phyloP scores from a whole-genome alignment of 2,797 vertebrate species.

The Enteromius thamalakanensis region DNA sequence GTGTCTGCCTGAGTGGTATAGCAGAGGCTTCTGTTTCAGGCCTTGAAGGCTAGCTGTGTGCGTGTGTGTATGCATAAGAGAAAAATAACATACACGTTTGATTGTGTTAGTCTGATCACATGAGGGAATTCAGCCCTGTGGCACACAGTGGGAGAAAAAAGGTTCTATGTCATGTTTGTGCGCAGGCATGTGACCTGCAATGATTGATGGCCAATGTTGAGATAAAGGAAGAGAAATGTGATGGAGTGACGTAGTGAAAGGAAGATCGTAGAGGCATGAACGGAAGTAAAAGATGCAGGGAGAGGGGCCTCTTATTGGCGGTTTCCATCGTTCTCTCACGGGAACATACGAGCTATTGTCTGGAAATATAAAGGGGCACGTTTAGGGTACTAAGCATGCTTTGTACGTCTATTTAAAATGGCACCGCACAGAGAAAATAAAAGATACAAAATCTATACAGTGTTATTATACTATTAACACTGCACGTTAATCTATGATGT shows the following conservation, averaged over 20 bases:
- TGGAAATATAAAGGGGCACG: constrained; percentile 33
- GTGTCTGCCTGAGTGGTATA: constrained; percentile 46
- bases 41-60: background rate
- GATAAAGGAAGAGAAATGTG: constrained; percentile 49
- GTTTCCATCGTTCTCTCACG: constrained; percentile 50
- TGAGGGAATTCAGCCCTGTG: constrained; percentile 26
- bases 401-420: constrained; percentile 8
- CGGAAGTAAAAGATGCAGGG: constrained; percentile 29
- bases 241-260: constrained; percentile 43
- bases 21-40: constrained; percentile 29
- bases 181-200: background rate
- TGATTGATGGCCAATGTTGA: constrained; percentile 35
- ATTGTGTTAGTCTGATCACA: constrained; percentile 14
- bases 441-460: background rate
- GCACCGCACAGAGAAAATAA: background rate
- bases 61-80: background rate
- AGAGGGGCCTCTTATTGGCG: constrained; percentile 18
- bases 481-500: background rate
- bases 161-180: constrained; percentile 24
- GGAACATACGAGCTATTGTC: constrained; percentile 51
- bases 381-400: constrained; percentile 38
- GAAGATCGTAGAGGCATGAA: constrained; percentile 36
- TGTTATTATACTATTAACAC: background rate
- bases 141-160: constrained; percentile 16
- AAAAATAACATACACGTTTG: constrained; percentile 22